These are phyloP conservation scores for Trissolcus japonicus DNA, from an alignment of 2,888 invertebrate genomes.

Conservation along the genomic window DNA sequence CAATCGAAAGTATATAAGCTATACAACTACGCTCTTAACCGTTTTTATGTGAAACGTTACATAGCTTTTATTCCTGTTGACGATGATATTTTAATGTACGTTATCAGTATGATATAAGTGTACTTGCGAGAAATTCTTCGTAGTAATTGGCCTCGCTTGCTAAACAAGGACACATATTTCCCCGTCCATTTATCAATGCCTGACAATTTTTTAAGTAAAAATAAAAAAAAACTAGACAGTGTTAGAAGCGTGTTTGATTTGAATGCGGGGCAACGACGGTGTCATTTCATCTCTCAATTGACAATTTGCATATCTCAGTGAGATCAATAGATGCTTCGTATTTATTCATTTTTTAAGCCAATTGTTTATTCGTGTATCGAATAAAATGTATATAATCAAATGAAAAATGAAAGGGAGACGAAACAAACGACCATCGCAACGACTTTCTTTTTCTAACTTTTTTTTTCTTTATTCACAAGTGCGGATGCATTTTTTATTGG, in stretches of 20 bases:
- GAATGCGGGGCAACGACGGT: too few relatives aligned
- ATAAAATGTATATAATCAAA: not conserved
- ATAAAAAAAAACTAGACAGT: not conserved
- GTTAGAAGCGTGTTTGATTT: too few relatives aligned
- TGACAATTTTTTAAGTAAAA: slow-evolving; percentile 11
- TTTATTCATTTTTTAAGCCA: slow-evolving; percentile 16
- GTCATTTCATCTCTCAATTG: too few relatives aligned
- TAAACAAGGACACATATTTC: slow-evolving; percentile 22
- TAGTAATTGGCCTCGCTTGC: slow-evolving; percentile 32
- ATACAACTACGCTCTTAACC: not conserved
- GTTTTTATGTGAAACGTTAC: slow-evolving; percentile 35
- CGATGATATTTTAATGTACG: slow-evolving; percentile 28
- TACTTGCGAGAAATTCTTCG: slow-evolving; percentile 1
- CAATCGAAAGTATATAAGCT: too few relatives aligned
- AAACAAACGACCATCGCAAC: slow-evolving; percentile 21
- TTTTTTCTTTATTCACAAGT: slow-evolving; percentile 59
- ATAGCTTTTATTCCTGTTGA: slow-evolving; percentile 50
- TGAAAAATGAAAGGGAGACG: not conserved
- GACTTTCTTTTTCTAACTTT: slow-evolving; percentile 60
- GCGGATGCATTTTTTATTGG: slow-evolving; percentile 69
- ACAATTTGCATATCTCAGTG: too few relatives aligned
- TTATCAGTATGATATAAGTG: slow-evolving; percentile 22
- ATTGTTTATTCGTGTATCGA: slow-evolving; percentile 4
- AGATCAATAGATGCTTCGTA: too few relatives aligned
- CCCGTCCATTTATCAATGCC: slow-evolving; percentile 38